A percentile compares a stretch with the other conserved stretches of the same genome.
Conservation (phyloP, 2,797 vertebrate species). For the Lepus oiostolus region DNA sequence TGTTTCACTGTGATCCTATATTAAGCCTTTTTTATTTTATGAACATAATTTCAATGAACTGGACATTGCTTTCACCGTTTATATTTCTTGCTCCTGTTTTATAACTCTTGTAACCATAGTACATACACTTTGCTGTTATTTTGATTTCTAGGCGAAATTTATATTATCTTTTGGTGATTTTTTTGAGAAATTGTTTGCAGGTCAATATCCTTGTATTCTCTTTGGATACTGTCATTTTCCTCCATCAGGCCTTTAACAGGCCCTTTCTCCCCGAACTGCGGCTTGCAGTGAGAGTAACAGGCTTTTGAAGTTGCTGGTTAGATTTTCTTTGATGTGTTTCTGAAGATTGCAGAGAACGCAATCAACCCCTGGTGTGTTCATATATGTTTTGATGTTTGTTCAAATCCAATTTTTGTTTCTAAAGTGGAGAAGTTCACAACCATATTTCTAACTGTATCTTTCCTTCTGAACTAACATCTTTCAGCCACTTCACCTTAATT, state of each 20-base stretch:
- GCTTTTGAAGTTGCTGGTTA: constrained; percentile 83
- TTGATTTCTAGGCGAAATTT: constrained; percentile 75
- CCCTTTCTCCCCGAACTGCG: constrained; percentile 53
- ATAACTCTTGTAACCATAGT: background rate
- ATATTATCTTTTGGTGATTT: constrained; percentile 71
- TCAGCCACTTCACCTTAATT: constrained; percentile 25
- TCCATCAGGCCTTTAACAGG: constrained; percentile 73
- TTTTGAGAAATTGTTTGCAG: constrained; percentile 78
- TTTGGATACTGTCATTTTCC: constrained; percentile 76
- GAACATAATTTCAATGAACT: background rate
- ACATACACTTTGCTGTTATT: constrained; percentile 44
- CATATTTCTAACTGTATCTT: constrained; percentile 58
- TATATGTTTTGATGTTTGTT: constrained; percentile 82
- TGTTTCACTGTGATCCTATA: background rate
- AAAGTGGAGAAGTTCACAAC: constrained; percentile 74
- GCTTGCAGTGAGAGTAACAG: constrained; percentile 73
- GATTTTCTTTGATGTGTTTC: constrained; percentile 82
- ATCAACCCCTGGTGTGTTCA: constrained; percentile 81
- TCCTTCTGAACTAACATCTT: constrained; percentile 64
- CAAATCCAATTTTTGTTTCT: constrained; percentile 80
- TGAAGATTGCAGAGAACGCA: constrained; percentile 79
- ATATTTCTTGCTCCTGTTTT: constrained; percentile 39
- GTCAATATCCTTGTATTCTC: constrained; percentile 71
- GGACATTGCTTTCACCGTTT: background rate
- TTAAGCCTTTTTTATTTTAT: background rate